phyloP scores from a whole-genome alignment of 1,140 invertebrate genomes.

The Trichoplusia ni region DNA sequence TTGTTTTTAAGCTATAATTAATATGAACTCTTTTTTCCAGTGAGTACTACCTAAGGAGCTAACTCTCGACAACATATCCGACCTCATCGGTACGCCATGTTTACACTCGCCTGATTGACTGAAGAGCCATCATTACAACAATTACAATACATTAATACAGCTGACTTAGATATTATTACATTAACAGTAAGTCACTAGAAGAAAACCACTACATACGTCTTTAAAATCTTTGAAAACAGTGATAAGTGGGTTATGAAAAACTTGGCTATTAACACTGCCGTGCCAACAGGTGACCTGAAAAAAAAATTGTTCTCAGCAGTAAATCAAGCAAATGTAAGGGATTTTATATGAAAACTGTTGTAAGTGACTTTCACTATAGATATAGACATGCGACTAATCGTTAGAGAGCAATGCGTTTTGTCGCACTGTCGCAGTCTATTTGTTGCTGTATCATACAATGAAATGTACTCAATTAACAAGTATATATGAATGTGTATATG shows the following conservation, averaged over 20 bases:
- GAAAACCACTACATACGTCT: background rate
- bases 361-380: slow-evolving; percentile 5
- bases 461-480: slow-evolving; percentile 27
- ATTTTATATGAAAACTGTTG: slow-evolving; percentile 8
- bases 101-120: background rate
- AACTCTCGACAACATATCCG: slow-evolving; percentile 42
- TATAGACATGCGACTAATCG: no score
- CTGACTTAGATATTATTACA: background rate
- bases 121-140: background rate
- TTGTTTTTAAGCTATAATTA: background rate
- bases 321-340: background rate
- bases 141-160: background rate
- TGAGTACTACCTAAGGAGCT: background rate
- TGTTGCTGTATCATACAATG: slow-evolving; percentile 7
- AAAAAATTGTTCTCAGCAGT: background rate
- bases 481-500: slow-evolving; percentile 3
- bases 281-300: background rate
- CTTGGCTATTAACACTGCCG: slow-evolving; percentile 1
- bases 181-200: background rate
- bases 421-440: background rate
- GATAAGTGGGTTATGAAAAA: background rate
- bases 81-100: slow-evolving; percentile 15
- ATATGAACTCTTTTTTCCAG: background rate
- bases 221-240: background rate
- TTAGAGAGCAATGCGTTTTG: background rate